These are phyloP conservation scores for Villa cingulata DNA, from an alignment of 2,888 invertebrate species.

Conservation along the genomic window DNA sequence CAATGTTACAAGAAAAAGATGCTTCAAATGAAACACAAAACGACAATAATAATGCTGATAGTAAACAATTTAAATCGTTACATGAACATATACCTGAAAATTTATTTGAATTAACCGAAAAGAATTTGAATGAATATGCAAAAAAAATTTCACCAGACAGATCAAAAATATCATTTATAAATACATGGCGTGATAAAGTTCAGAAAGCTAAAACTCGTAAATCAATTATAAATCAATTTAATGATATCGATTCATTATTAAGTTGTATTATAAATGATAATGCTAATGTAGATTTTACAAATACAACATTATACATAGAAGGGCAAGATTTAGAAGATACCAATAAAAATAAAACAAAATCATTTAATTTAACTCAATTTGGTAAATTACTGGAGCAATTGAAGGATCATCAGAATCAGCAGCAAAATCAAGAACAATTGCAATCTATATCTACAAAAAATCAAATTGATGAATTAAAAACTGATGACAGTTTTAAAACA, in stretches of 20 bases:
- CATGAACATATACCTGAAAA: conserved; percentile 2
- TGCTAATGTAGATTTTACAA: conserved; percentile 23
- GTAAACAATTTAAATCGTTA: not conserved
- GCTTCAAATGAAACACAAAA: conserved; percentile 7
- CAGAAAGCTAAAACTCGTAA: conserved; percentile 25
- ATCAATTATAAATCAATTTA: conserved; percentile 24
- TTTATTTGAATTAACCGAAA: conserved; percentile 17
- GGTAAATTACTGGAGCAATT: conserved; percentile 20
- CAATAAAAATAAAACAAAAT: conserved; percentile 9
- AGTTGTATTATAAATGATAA: conserved; percentile 25
- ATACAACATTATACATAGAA: conserved; percentile 15
- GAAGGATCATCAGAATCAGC: conserved; percentile 18
- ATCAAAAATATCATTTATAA: conserved; percentile 25
- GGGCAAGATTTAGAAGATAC: conserved; percentile 6
- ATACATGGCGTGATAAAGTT: conserved; percentile 32
- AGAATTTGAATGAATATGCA: conserved; percentile 13
- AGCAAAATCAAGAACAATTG: not conserved
- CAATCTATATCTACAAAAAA: too few species aligned
- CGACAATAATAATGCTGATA: not conserved
- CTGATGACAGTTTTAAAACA: conserved; percentile 23
- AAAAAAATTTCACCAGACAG: conserved; percentile 13
- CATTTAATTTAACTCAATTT: conserved; percentile 16
- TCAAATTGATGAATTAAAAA: conserved; percentile 13
- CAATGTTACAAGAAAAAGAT: conserved; percentile 24
- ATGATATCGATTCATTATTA: conserved; percentile 25